Evolutionary conservation across 2,888 invertebrate species (phyloP), one percentile per base, ranked within the genome.

Genomic region (Linyphia triangularis): DNA sequence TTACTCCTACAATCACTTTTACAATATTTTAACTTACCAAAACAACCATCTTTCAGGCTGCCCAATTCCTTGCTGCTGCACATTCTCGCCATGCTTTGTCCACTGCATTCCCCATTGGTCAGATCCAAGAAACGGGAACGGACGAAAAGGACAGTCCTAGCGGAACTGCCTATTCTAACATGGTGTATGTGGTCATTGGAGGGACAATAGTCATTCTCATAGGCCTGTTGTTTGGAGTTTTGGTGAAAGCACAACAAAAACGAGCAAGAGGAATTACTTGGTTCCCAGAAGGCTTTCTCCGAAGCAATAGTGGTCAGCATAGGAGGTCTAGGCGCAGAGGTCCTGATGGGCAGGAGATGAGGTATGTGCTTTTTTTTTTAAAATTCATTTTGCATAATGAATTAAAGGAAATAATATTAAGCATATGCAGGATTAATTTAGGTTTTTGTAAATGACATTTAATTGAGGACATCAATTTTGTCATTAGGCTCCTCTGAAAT

Each of bases 241-340:
- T 98, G 13, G 95, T 97, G 0, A 96, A 96, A 0, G 96, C 96
- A 0, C 96, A 97, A 90, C 94, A 97, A 13, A 98, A 98, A 93
- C 95, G 97, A 4, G 96, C 96, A 0, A 91, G 93, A 26, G 98
- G 98, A 0, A 96, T 97, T 57, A 98, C 98, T 0, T 99, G 99
- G 99, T 98, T 99, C 94, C 99, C 99, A 0, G 98, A 99, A 93
- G 98, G 97, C 0, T 99, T 98, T 92, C 94, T 97, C 2, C 24
- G 85, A 24, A 89, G 72, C 1, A 85, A 79, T 0, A 95, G 96
- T 0, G 94, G 96, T 1, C 94, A 95, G 89, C 94, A 96, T n/a
- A 92, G 94, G 24, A 94, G 96, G 16, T 96, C 96, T 0, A 94
- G 96, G 10, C 94, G 97, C 28, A 95, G 97, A 9, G 97, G 97